phyloP scores from a whole-genome alignment of 2,113 vertebrate genomes.

The Charina bottae region DNA sequence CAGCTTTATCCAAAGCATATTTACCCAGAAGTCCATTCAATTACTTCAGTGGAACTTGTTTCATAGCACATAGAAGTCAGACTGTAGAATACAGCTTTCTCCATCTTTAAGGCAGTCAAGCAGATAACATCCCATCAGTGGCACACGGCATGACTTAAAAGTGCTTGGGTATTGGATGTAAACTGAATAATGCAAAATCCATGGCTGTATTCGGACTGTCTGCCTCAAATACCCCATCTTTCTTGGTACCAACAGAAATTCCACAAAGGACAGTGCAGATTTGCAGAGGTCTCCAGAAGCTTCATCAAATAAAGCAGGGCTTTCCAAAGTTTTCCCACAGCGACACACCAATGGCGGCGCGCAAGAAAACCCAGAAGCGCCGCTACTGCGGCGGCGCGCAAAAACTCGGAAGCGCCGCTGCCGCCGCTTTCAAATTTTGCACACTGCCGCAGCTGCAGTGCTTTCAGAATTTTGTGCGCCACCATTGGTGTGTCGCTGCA shows the following conservation, averaged over 20 bases:
- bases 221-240: neutral
- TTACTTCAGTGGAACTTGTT: neutral
- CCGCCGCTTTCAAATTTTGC: too few relatives aligned
- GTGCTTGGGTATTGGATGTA: neutral
- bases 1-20: slow-evolving; percentile 3
- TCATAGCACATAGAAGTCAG: neutral
- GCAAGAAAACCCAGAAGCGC: too few relatives aligned
- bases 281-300: neutral
- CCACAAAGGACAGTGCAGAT: too few relatives aligned
- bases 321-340: too few relatives aligned
- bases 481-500: too few relatives aligned
- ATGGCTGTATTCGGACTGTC: neutral
- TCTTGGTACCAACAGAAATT: neutral
- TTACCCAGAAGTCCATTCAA: neutral
- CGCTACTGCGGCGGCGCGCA: too few relatives aligned
- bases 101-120: neutral
- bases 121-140: neutral
- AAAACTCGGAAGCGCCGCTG: too few relatives aligned
- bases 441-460: too few relatives aligned
- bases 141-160: neutral
- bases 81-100: neutral
- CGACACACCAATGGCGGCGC: too few relatives aligned
- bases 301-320: neutral
- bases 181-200: neutral
- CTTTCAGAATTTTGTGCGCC: too few relatives aligned